Evolutionary conservation across 1,140 invertebrate species (phyloP), one percentile per base, ranked within the genome.

Genomic region (Oreohelix idahoensis): DNA sequence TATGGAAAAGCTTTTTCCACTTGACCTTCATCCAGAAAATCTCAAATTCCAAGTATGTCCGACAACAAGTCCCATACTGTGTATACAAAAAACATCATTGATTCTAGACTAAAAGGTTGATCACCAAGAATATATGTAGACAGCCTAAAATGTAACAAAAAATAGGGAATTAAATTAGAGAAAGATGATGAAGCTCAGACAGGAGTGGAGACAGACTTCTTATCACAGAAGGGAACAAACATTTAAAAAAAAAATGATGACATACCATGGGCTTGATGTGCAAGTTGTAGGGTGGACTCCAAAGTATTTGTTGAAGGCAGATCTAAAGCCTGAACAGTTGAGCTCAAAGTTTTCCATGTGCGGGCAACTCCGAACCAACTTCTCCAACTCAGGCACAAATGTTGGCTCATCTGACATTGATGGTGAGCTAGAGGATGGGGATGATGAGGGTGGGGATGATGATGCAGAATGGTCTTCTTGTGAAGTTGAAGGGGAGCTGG

Each of bases 311-410:
- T 85, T 82, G 32, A 83, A 85, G 15, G 73, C 77, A 83, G 84
- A 84, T 58, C 75, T 35, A 42, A 85, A 87, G 11, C 80, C 84
- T 17, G 86, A 70, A 32, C 82, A 82, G 36, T 85, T 87, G 10
- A 87, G 66, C 51, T 87, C 86, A 85, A 87, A 85, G 39, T 83
- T 81, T 74, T 85, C 83, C 74, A 87, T 73, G 42, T 58, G 49
- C 0, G 86, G 84, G 80, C 86, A 87, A 10, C 79, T 78, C n/a
- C 74, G 79, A 1, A 80, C 70, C 11, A 81, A 49, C 51, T 82
- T 82, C 51, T 82, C 80, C 26, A 82, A 51, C 71, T 82, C 80
- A 8, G 80, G 63, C 49, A 82, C 71, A 82, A 74, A 82, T n/a
- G 58, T 26, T 74, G 80, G 71, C 32, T 82, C 80, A 38, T 82